Base-by-base conservation (phyloP, 1,140 invertebrate species). In the Megalopta genalis region DNA sequence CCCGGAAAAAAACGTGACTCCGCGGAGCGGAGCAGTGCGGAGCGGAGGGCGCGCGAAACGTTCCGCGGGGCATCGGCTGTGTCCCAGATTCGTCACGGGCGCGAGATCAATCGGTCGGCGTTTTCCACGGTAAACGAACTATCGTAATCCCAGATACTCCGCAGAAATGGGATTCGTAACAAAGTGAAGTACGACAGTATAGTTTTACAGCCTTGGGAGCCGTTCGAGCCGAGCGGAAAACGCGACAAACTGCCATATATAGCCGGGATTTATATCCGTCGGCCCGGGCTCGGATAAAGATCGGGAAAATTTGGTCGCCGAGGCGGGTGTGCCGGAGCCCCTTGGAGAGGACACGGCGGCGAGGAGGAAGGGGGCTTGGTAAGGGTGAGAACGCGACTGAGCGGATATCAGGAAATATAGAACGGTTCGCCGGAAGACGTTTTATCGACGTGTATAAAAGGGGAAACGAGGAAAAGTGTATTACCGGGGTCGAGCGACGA, bases 101-200 rank as follows among this genome's bases (percentile, higher is more conserved):
- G 16, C 12, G 1, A 49, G 57, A 81, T 77, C 69, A 64, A 77
- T 77, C 69, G 72, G 16, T 57, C 49, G 16, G 6, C 49, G 49
- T 68, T 75, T 4, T 27, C 12, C 14, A 27, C 23, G 42, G 25
- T 70, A 60, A 68, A 80, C 57, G 76, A 60, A 72, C 49, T 70
- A 60, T 39, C 67, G 72, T 64, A 62, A 76, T 84, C 69, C 49
- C 67, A 27, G 57, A 76, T 80, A 81, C 63, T 62, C n/a, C 59
- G 69, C 39, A 42, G 60, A 84, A 82, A 82, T 71, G 42, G 76
- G 80, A 79, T 84, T 79, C 73, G 21, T 39, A 37, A 27, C 23
- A 54, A 27, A 60, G 46, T 23, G 65, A 49, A 21, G 65, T 0
- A 39, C 9, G 52, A 57, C 54, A 46, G 64, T 69, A 82, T 74